Evolutionary conservation across 2,888 invertebrate genomes (phyloP).

Genomic region (Acrobasis repandana): DNA sequence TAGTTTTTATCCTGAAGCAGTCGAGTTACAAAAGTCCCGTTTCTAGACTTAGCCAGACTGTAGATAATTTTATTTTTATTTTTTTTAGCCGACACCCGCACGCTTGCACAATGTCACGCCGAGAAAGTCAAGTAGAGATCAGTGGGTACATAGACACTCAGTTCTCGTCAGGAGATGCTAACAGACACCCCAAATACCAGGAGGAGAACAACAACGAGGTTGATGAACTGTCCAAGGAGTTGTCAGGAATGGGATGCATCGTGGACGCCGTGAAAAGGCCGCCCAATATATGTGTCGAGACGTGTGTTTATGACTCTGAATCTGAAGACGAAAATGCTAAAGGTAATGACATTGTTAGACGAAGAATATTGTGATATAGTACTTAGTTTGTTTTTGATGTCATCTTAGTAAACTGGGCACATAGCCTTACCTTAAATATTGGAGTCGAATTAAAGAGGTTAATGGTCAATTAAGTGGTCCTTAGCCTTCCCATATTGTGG

Average conservation of each 20-base stretch:
- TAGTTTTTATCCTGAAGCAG: too few relatives aligned
- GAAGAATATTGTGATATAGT: too few relatives aligned
- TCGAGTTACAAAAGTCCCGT: too few relatives aligned
- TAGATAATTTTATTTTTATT: slow-evolving; percentile 38
- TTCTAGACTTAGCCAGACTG: background rate
- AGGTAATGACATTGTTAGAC: background rate
- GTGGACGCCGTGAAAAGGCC: slow-evolving; percentile 69
- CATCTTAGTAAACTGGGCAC: too few relatives aligned
- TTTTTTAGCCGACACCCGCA: slow-evolving; percentile 53
- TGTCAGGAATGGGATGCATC: slow-evolving; percentile 76
- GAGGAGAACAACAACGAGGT: slow-evolving; percentile 79
- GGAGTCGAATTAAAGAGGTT: too few relatives aligned
- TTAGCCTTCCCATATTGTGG: too few relatives aligned
- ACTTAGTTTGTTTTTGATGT: too few relatives aligned
- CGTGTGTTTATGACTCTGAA: slow-evolving; percentile 64
- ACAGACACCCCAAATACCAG: slow-evolving; percentile 61
- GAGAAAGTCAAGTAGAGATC: slow-evolving; percentile 55
- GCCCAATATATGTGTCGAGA: slow-evolving; percentile 71
- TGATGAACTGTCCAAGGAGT: slow-evolving; percentile 69
- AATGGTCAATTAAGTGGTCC: too few relatives aligned
- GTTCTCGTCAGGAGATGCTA: slow-evolving; percentile 69
- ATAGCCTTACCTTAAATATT: too few relatives aligned
- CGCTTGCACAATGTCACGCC: slow-evolving; percentile 69
- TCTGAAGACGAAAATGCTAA: slow-evolving; percentile 45
- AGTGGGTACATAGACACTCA: slow-evolving; percentile 54